Conservation (phyloP, 2,888 invertebrate genomes). For the Zhuqinia jingwanae region DNA sequence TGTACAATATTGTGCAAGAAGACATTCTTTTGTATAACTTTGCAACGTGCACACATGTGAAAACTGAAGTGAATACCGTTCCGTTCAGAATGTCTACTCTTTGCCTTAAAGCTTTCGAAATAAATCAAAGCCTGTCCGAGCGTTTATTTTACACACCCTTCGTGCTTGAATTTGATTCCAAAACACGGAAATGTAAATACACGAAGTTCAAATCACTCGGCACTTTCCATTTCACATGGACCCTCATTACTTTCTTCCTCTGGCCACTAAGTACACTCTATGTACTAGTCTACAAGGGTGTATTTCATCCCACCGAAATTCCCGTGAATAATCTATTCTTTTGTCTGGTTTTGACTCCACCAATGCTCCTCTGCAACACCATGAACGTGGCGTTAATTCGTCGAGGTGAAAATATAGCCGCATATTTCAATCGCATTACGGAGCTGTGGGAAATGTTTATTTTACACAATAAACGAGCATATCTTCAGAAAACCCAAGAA, state of each 20-base stretch:
- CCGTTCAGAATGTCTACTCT: background rate
- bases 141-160: background rate
- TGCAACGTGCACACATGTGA: too few relatives aligned
- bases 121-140: background rate
- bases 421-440: background rate
- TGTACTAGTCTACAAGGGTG: background rate
- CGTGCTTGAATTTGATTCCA: background rate
- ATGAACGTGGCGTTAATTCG: background rate
- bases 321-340: background rate
- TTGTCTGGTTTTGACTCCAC: background rate
- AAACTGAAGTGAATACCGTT: too few relatives aligned
- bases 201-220: background rate
- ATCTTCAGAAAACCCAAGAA: background rate
- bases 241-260: background rate
- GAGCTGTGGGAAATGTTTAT: background rate
- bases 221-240: background rate
- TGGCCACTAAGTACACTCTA: background rate
- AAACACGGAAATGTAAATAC: background rate
- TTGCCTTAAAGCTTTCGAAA: background rate
- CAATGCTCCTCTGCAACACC: background rate
- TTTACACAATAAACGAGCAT: background rate
- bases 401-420: background rate
- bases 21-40: too few relatives aligned
- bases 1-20: too few relatives aligned
- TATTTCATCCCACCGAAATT: background rate